A percentile compares a stretch with the other conserved stretches of the same genome.
Conservation (phyloP, 2,888 invertebrate genomes). For the Hydroisotoma schaefferi region DNA sequence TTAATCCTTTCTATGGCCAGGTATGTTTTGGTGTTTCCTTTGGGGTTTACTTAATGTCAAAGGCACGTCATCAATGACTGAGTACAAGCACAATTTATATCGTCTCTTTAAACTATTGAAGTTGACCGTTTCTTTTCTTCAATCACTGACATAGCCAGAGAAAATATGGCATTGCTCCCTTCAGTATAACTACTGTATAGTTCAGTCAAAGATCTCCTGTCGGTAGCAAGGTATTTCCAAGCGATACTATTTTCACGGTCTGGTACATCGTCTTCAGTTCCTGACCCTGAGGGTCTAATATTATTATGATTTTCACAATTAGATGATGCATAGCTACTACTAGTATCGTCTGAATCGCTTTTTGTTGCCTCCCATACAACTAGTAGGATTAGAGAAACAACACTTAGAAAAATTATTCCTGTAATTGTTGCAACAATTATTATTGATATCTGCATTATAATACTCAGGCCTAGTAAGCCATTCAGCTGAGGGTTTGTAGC, state of each 20-base stretch:
- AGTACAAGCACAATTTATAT: neutral
- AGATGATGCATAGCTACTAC: too few relatives aligned
- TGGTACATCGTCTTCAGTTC: constrained; percentile 17
- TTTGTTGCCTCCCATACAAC: constrained; percentile 21
- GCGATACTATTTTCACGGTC: constrained; percentile 8
- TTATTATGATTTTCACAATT: constrained; percentile 12
- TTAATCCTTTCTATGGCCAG: constrained; percentile 75
- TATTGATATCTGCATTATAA: constrained; percentile 13
- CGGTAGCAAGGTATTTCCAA: constrained; percentile 13
- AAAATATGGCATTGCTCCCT: neutral
- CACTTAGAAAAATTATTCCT: constrained; percentile 10
- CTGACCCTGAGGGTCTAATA: constrained; percentile 7
- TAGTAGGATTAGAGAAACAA: constrained; percentile 15
- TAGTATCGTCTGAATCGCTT: too few relatives aligned
- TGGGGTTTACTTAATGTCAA: neutral
- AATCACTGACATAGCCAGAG: neutral
- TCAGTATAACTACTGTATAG: too few relatives aligned
- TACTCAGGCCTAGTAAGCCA: too few relatives aligned
- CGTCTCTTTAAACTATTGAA: neutral
- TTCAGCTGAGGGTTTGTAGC: neutral
- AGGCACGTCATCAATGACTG: neutral
- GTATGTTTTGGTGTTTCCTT: constrained; percentile 39
- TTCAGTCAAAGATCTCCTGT: constrained; percentile 23
- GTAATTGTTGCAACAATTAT: constrained; percentile 14
- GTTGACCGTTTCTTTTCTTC: neutral